Base-by-base conservation (phyloP, 2,888 invertebrate species). In the Argyra leucocephala region DNA sequence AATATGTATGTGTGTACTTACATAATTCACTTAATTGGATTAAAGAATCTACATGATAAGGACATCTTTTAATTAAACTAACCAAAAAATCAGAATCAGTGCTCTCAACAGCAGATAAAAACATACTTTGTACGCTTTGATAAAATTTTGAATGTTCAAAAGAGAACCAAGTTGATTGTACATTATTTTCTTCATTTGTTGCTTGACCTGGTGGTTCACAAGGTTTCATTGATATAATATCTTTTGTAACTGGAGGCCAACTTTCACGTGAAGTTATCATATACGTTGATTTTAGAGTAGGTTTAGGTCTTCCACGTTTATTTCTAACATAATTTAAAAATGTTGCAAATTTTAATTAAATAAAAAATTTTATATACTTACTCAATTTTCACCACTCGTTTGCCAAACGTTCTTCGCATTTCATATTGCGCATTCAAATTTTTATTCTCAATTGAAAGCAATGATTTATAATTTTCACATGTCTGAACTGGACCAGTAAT, bases 11-110 rank as follows among this genome's bases (percentile, higher is more conserved):
- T 18, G 9, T 22, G 22, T 48, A 64, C 71, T 86, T 85, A 75
- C 88, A 90, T 63, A 92, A 82, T 76, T 93, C 92, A 65, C 91
- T 89, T 59, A 92, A 78, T 76, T 93, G 92, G 65, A 93, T 83
- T 63, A 91, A 79, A 1, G 89, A 85, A 76, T 92, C 91, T 57
- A 93, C 85, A 73, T 93, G 92, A 74, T 89, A 91, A 0, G 90
- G 89, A 76, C 90, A 85, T 36, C 84, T 81, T 71, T 88, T 86
- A 63, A 91, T 83, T 67, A 93, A 84, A 68, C 83, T 88, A 70
- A 89, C 85, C 70, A 93, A 86, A 75, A 88, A 88, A 72, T 91
- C 88, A 0, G 90, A 89, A 77, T 91, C 86, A 63, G 88, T 82
- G 70, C 88, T 88, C 74, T 91, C 90, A 3, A 92, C 88, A 48